Evolutionary conservation across 2,888 invertebrate species (phyloP).

Genomic region (Neuroscelio doddi): DNA sequence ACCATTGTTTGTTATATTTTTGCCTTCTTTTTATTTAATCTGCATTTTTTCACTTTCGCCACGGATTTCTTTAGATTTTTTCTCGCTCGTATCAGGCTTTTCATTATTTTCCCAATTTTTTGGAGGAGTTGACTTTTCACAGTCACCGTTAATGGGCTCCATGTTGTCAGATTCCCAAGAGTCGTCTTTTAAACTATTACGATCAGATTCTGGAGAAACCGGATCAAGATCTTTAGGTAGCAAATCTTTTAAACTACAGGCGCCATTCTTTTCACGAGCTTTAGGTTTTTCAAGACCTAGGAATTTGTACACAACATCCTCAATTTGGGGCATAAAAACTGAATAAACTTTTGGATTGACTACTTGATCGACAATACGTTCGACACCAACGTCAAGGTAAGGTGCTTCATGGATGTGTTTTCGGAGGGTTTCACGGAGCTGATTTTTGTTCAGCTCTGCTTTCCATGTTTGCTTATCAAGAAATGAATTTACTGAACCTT

Average conservation of each 20-base stretch:
- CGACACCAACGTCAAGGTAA: conserved; percentile 91
- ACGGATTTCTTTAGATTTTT: conserved; percentile 43
- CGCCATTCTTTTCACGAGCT: conserved; percentile 63
- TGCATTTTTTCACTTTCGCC: conserved; percentile 20
- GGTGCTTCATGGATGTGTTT: conserved; percentile 93
- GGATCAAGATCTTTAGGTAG: conserved; percentile 86
- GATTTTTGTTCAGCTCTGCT: conserved; percentile 92
- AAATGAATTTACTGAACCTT: conserved; percentile 89
- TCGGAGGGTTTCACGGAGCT: conserved; percentile 88
- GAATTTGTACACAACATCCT: conserved; percentile 90
- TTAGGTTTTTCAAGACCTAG: conserved; percentile 86
- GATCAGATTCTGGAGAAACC: conserved; percentile 85
- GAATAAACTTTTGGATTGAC: conserved; percentile 93
- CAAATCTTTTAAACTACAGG: conserved; percentile 74
- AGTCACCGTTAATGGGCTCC: conserved; percentile 40
- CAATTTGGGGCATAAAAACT: conserved; percentile 91
- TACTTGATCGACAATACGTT: conserved; percentile 96
- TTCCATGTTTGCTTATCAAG: conserved; percentile 88
- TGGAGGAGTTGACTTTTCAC: conserved; percentile 21
- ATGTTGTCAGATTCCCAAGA: conserved; percentile 63
- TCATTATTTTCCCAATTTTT: conserved; percentile 53
- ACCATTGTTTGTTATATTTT: conserved; percentile 67
- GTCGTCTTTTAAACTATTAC: conserved; percentile 73
- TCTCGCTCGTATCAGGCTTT: conserved; percentile 50
- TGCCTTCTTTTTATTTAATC: conserved; percentile 30